phyloP scores from a whole-genome alignment of 1,140 invertebrate genomes.

The Drosophila lacertosa region DNA sequence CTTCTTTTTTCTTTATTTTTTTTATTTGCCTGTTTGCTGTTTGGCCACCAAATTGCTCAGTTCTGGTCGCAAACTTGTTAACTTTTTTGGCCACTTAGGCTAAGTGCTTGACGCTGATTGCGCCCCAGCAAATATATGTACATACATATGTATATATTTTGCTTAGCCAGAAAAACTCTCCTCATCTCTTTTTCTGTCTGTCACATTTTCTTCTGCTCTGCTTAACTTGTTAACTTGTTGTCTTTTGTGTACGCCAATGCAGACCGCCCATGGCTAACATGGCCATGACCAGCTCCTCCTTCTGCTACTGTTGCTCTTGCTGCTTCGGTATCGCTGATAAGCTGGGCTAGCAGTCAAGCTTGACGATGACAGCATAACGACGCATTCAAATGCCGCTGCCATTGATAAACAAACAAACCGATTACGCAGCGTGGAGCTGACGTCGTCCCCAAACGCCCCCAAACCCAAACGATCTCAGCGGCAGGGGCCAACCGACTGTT shows the following conservation, averaged over 20 bases:
- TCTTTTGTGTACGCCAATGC: conserved; percentile 10
- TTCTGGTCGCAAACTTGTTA: conserved; percentile 15
- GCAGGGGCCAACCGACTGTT: conserved; percentile 1
- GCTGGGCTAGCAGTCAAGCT: neutral
- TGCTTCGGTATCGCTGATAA: no score
- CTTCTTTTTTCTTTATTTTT: neutral
- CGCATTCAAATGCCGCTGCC: conserved; percentile 65
- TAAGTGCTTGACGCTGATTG: conserved; percentile 43
- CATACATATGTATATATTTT: no score
- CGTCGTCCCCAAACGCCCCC: conserved; percentile 18
- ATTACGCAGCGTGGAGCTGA: conserved; percentile 71
- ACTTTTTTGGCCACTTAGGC: conserved; percentile 25
- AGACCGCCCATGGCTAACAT: conserved; percentile 36
- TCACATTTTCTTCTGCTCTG: conserved; percentile 8
- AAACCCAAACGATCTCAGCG: no score
- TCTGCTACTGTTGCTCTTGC: neutral
- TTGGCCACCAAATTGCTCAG: conserved; percentile 25
- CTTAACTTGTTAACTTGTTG: conserved; percentile 30
- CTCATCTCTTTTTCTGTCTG: neutral
- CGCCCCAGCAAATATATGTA: neutral
- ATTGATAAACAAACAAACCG: conserved; percentile 73
- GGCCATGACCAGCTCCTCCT: conserved; percentile 15
- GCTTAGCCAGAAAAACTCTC: conserved; percentile 11
- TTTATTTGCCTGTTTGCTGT: neutral
- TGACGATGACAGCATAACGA: conserved; percentile 66